Percentiles rank a stretch among this genome's conserved stretches.
Evolutionary conservation across 2,888 invertebrate genomes (phyloP).

Genomic region (Cryptocephalus moraei): DNA sequence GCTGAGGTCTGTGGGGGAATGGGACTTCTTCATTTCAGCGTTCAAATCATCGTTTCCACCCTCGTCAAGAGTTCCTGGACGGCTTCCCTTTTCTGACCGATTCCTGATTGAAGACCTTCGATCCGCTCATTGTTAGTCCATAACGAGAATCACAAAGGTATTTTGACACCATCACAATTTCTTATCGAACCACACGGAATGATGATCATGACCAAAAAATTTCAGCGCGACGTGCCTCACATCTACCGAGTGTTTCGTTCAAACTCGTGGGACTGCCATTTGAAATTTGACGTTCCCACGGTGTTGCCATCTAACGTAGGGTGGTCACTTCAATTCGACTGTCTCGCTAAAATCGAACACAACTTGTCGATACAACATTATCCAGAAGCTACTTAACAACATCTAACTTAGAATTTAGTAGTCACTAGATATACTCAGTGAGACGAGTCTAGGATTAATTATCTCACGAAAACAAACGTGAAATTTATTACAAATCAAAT

Average conservation of each 20-base stretch:
- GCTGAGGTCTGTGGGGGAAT: slow-evolving; percentile 42
- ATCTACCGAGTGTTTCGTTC: slow-evolving; percentile 18
- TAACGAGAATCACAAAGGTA: slow-evolving; percentile 32
- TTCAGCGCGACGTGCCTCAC: slow-evolving; percentile 12
- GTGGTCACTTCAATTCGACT: too few relatives aligned
- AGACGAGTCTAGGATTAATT: too few relatives aligned
- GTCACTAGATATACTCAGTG: too few relatives aligned
- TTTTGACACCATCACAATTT: slow-evolving; percentile 39
- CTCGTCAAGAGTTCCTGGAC: slow-evolving; percentile 39
- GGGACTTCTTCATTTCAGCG: slow-evolving; percentile 47
- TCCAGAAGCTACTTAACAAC: too few relatives aligned
- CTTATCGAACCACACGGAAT: slow-evolving; percentile 29
- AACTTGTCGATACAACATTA: too few relatives aligned
- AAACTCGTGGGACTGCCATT: slow-evolving; percentile 19
- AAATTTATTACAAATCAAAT: too few relatives aligned
- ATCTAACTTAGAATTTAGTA: too few relatives aligned
- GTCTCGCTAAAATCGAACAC: too few relatives aligned
- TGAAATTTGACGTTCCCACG: slow-evolving; percentile 1
- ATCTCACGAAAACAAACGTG: too few relatives aligned
- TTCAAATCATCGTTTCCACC: slow-evolving; percentile 35
- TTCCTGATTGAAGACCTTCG: slow-evolving; percentile 25
- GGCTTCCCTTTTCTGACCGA: slow-evolving; percentile 26
- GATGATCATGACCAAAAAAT: slow-evolving; percentile 21
- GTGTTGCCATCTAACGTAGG: too few relatives aligned
- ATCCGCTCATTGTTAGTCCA: slow-evolving; percentile 34